Evolutionary conservation across 2,113 vertebrate genomes (phyloP).

Genomic region (Patagioenas fasciata): DNA sequence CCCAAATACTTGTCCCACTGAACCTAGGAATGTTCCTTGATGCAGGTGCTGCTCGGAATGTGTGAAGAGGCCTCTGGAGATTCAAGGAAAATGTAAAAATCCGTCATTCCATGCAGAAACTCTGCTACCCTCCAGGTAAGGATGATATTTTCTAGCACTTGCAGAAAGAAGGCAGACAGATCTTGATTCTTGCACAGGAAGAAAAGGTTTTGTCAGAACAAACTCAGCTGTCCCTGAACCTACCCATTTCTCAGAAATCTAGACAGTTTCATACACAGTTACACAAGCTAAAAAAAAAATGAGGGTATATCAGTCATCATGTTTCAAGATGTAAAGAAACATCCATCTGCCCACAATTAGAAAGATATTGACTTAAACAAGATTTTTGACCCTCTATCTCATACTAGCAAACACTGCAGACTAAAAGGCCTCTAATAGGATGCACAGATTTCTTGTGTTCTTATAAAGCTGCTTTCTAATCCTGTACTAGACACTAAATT

Average conservation of each 20-base stretch:
- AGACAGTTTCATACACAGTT: not conserved
- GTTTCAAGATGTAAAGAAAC: not conserved
- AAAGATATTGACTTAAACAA: not conserved
- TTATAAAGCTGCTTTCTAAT: not conserved
- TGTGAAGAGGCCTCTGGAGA: not conserved
- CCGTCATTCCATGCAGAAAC: not conserved
- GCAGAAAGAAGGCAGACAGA: not conserved
- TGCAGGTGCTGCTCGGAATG: not conserved
- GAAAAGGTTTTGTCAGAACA: not conserved
- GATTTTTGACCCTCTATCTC: not conserved
- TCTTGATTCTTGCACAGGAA: not conserved
- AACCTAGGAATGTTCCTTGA: not conserved
- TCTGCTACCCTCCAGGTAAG: not conserved
- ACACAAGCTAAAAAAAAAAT: not conserved
- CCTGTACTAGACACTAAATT: not conserved
- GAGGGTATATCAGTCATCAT: accelerated
- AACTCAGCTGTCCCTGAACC: not conserved
- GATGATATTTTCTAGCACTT: not conserved
- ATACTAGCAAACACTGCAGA: not conserved
- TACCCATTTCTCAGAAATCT: not conserved
- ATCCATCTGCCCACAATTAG: not conserved
- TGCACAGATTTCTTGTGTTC: not conserved
- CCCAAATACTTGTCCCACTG: not conserved
- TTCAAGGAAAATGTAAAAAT: not conserved
- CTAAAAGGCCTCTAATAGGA: not conserved